A percentile compares a stretch with the other conserved stretches of the same genome.
phyloP scores from a whole-genome alignment of 1,140 invertebrate genomes.

The Parasteatoda tepidariorum region DNA sequence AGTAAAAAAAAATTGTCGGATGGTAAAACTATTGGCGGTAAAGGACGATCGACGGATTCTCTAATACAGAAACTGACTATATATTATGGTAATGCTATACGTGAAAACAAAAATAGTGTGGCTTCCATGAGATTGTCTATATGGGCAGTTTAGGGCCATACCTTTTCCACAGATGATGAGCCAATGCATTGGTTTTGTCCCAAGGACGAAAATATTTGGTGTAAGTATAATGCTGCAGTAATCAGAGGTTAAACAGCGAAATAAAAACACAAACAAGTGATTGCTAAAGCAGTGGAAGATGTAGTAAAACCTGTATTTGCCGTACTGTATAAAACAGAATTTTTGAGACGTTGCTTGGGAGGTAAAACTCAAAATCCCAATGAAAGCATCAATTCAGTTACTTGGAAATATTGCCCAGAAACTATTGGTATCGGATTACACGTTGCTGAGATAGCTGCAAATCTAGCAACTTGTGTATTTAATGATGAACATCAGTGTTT shows the following conservation, averaged over 20 bases:
- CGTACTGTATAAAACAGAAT: background rate
- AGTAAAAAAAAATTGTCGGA: background rate
- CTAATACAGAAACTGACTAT: too few relatives aligned
- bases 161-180: too few relatives aligned
- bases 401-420: constrained; percentile 8
- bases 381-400: background rate
- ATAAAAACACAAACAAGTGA: background rate
- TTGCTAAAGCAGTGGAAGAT: background rate
- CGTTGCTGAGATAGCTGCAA: constrained; percentile 1
- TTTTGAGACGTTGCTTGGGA: background rate
- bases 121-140: background rate
- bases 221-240: background rate
- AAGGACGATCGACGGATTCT: background rate
- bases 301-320: background rate
- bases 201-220: background rate
- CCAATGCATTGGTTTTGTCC: too few relatives aligned
- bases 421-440: background rate
- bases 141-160: background rate
- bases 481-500: background rate
- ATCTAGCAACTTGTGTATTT: background rate
- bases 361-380: constrained; percentile 7
- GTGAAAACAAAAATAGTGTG: background rate
- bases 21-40: constrained; percentile 8
- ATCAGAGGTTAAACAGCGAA: background rate
- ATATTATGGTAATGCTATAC: constrained; percentile 4